Evolutionary conservation across 2,113 vertebrate genomes (phyloP).

Genomic region (Guaruba guarouba): DNA sequence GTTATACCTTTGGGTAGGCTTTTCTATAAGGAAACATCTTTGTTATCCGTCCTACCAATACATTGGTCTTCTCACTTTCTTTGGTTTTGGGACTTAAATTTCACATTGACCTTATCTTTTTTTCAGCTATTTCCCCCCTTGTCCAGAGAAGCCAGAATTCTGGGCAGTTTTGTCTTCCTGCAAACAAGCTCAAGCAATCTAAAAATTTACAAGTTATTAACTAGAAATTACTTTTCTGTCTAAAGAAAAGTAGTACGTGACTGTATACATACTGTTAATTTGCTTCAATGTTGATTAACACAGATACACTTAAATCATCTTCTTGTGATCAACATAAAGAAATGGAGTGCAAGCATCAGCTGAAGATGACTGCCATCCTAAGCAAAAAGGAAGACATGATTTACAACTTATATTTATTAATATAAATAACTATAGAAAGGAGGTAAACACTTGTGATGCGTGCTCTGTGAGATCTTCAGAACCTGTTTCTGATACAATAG

Average conservation of each 20-base stretch:
- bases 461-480: neutral
- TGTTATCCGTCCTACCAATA: neutral
- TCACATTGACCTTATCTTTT: neutral
- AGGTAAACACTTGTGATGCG: neutral
- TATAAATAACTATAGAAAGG: neutral
- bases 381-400: neutral
- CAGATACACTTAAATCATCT: neutral
- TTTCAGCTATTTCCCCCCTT: neutral
- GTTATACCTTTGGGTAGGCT: neutral
- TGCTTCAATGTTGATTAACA: neutral
- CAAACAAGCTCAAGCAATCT: neutral
- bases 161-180: neutral
- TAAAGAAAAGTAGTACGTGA: neutral
- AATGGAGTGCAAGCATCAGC: neutral
- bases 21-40: neutral
- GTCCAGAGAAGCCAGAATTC: neutral
- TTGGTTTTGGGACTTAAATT: neutral
- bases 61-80: neutral
- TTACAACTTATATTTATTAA: neutral
- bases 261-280: neutral
- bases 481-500: neutral
- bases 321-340: neutral
- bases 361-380: neutral
- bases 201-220: neutral
- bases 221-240: neutral